These are phyloP conservation scores for Capromys pilorides DNA, from an alignment of 2,797 vertebrate genomes.

Conservation along the genomic window DNA sequence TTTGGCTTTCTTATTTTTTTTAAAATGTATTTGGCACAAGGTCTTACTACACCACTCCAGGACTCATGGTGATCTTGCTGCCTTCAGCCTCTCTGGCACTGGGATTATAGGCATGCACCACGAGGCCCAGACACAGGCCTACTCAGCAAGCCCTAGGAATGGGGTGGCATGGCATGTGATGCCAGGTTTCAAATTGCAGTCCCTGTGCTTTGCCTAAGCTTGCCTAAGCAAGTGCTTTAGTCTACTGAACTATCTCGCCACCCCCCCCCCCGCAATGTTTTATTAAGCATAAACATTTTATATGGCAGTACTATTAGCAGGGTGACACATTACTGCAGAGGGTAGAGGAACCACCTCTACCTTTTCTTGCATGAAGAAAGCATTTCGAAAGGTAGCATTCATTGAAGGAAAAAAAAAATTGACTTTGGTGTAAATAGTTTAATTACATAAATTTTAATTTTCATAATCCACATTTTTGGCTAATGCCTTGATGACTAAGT, in stretches of 20 bases:
- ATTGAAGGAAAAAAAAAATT: slow-evolving; percentile 33
- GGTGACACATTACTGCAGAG: background rate
- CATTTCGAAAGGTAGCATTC: slow-evolving; percentile 64
- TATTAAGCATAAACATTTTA: background rate
- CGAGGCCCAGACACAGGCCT: too few relatives aligned
- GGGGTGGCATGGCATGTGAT: too few relatives aligned
- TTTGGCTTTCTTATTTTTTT: slow-evolving; percentile 61
- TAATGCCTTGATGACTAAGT: background rate
- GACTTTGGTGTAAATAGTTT: background rate
- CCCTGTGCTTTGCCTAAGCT: too few relatives aligned
- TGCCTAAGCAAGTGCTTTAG: too few relatives aligned
- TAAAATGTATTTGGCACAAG: too few relatives aligned
- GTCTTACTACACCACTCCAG: too few relatives aligned
- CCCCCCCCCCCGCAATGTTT: background rate
- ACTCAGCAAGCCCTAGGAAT: too few relatives aligned
- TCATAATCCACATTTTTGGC: background rate
- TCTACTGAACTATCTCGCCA: too few relatives aligned
- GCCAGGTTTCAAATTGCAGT: too few relatives aligned
- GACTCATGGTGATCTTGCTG: too few relatives aligned
- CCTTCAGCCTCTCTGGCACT: too few relatives aligned
- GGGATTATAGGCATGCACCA: too few relatives aligned
- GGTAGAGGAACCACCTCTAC: background rate
- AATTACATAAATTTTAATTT: background rate
- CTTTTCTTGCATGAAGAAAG: slow-evolving; percentile 61
- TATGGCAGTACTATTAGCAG: background rate